Percentiles rank a stretch among this genome's conserved stretches.
Evolutionary conservation across 1,140 invertebrate species (phyloP).

Genomic region (Heliothis virescens): DNA sequence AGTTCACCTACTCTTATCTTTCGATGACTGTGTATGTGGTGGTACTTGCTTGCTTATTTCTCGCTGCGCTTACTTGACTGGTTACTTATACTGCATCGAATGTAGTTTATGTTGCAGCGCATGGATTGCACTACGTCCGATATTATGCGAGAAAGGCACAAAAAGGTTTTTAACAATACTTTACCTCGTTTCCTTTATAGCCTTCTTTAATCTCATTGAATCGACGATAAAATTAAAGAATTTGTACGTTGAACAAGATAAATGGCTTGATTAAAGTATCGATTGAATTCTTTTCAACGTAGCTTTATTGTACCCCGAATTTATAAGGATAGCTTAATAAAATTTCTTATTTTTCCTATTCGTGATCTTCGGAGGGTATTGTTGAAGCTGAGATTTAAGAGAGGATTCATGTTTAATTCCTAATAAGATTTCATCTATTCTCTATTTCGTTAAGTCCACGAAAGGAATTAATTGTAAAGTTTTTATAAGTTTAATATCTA

Average conservation of each 20-base stretch:
- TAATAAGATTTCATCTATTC: neutral
- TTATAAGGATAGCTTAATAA: constrained; percentile 13
- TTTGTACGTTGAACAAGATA: constrained; percentile 42
- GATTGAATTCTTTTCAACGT: constrained; percentile 24
- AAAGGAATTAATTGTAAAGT: too few species aligned
- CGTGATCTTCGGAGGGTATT: neutral
- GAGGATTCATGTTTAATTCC: neutral
- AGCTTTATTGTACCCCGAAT: constrained; percentile 5
- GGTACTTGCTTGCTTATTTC: constrained; percentile 62
- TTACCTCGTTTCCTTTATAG: constrained; percentile 39
- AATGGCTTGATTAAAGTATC: constrained; percentile 45
- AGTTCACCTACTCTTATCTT: constrained; percentile 79
- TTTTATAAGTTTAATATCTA: too few species aligned
- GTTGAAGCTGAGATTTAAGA: neutral
- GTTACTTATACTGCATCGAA: constrained; percentile 57
- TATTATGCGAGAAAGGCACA: constrained; percentile 31
- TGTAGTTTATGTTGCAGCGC: constrained; percentile 48
- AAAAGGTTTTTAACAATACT: constrained; percentile 40
- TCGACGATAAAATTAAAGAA: constrained; percentile 48
- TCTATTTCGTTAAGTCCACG: too few species aligned
- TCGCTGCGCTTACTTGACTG: constrained; percentile 65
- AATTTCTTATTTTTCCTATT: neutral
- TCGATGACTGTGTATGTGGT: constrained; percentile 63
- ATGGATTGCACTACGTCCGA: constrained; percentile 19
- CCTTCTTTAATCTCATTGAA: constrained; percentile 38